phyloP scores from a whole-genome alignment of 2,113 vertebrate species.

The Psittacula cyanocephala region DNA sequence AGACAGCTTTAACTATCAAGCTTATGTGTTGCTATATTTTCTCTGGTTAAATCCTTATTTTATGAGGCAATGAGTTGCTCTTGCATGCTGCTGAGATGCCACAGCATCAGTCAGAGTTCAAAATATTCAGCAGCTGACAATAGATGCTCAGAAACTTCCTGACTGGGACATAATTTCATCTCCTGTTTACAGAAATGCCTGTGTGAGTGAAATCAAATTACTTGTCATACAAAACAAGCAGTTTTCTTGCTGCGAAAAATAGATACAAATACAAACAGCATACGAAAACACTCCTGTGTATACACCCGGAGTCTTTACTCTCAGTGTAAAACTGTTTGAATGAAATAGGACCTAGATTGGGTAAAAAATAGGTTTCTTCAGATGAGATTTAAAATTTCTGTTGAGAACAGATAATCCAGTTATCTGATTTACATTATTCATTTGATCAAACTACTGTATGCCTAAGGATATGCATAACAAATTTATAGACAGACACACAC shows the following conservation, averaged over 20 bases:
- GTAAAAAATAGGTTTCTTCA: background rate
- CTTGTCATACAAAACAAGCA: background rate
- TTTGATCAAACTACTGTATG: constrained; percentile 3
- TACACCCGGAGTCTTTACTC: background rate
- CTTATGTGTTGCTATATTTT: background rate
- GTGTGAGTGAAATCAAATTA: constrained; percentile 15
- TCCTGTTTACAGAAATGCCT: constrained; percentile 15
- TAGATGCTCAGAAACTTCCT: background rate
- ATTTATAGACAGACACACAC: constrained; percentile 41
- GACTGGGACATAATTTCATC: background rate
- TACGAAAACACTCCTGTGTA: background rate
- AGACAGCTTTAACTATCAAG: constrained; percentile 8
- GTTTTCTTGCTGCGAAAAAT: constrained; percentile 12
- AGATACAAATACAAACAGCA: background rate
- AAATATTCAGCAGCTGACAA: constrained; percentile 3
- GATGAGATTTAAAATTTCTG: constrained; percentile 21
- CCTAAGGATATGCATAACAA: constrained; percentile 50
- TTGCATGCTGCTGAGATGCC: background rate
- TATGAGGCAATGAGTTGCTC: background rate
- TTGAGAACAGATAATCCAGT: constrained; percentile 21
- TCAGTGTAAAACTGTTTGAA: background rate
- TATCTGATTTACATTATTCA: constrained; percentile 35
- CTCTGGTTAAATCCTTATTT: background rate
- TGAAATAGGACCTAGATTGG: background rate
- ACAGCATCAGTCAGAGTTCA: background rate